Conservation (phyloP, 2,888 invertebrate species). For the Caradrina clavipalpis region DNA sequence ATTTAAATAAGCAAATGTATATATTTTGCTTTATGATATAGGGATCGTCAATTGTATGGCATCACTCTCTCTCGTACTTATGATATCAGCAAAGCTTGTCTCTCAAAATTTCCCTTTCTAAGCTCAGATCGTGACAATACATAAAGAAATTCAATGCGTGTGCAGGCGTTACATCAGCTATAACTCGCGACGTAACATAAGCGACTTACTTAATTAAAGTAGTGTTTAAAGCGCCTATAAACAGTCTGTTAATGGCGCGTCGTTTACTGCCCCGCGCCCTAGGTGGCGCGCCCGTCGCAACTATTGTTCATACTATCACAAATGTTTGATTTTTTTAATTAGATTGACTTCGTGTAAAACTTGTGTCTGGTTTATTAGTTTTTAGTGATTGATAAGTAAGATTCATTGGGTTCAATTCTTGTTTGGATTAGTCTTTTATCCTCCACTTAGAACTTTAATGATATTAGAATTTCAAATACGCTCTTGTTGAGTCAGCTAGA, state of each 20-base stretch:
- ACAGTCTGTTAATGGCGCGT: constrained; percentile 79
- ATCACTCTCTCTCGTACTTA: constrained; percentile 20
- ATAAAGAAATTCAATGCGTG: constrained; percentile 44
- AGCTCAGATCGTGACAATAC: constrained; percentile 33
- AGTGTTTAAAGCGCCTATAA: constrained; percentile 83
- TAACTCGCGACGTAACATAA: constrained; percentile 41
- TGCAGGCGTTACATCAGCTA: constrained; percentile 41
- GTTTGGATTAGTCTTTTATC: not conserved
- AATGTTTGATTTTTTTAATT: constrained; percentile 47
- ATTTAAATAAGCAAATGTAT: constrained; percentile 4
- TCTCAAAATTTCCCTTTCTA: constrained; percentile 42
- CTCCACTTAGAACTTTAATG: not conserved
- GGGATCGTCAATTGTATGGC: not conserved
- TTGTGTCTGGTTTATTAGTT: constrained; percentile 11
- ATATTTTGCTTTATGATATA: not conserved
- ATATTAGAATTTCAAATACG: not conserved
- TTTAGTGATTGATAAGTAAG: not conserved
- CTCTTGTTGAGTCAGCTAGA: not conserved
- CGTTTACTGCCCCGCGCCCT: constrained; percentile 80
- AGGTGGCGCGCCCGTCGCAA: constrained; percentile 79
- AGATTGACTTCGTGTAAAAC: constrained; percentile 11
- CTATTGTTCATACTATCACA: constrained; percentile 40
- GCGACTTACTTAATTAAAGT: constrained; percentile 84
- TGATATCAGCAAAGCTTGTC: not conserved
- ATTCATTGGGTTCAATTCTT: constrained; percentile 10